Percentiles rank a stretch among this genome's conserved stretches.
Conservation (phyloP, 1,140 invertebrate species). For the Steinernema feltiae region DNA sequence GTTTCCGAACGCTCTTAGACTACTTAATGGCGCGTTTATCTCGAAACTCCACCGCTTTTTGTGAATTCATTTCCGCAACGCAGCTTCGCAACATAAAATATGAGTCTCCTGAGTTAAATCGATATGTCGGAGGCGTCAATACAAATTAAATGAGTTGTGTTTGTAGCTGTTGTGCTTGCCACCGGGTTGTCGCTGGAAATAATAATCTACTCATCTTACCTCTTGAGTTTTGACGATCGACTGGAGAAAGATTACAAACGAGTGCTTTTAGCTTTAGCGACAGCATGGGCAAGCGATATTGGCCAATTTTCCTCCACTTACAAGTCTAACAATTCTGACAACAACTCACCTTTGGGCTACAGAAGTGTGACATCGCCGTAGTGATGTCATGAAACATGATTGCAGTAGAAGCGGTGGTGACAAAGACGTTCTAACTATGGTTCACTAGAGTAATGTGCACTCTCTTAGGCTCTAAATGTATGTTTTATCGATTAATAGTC, state of each 20-base stretch:
- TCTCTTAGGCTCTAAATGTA: not conserved
- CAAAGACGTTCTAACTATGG: not conserved
- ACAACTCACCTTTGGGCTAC: not conserved
- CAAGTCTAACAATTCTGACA: not conserved
- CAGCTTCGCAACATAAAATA: not conserved
- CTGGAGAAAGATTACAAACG: not conserved
- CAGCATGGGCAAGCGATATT: too few species aligned
- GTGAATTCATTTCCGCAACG: not conserved
- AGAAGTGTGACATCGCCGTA: not conserved
- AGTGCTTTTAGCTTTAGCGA: too few species aligned
- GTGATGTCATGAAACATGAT: conserved; percentile 1
- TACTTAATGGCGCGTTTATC: not conserved
- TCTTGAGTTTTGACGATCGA: not conserved
- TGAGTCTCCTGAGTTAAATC: not conserved
- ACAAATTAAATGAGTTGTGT: not conserved
- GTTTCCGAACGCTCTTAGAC: not conserved
- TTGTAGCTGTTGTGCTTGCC: not conserved
- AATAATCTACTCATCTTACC: conserved; percentile 7
- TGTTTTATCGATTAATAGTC: conserved; percentile 9
- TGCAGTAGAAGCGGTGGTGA: not conserved
- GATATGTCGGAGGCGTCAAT: not conserved
- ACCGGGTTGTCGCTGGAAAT: not conserved
- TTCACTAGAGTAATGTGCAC: not conserved
- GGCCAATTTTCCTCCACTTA: not conserved
- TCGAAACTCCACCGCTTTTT: not conserved